phyloP scores from a whole-genome alignment of 2,113 vertebrate genomes.

The Prunella fulvescens region DNA sequence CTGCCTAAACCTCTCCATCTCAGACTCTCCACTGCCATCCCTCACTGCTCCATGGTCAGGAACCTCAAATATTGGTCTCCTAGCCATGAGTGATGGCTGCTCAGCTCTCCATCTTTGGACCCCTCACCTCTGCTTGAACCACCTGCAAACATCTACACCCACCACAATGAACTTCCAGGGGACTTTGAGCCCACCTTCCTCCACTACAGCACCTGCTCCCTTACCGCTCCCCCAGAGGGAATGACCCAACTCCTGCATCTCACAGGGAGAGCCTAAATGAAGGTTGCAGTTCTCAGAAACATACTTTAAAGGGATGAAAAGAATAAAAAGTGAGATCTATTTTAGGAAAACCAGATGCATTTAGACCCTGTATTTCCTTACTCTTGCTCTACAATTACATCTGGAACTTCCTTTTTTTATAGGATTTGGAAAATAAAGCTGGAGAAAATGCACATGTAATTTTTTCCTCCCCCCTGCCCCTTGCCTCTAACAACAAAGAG shows the following conservation, averaged over 20 bases:
- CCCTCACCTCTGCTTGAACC: background rate
- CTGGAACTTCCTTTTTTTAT: background rate
- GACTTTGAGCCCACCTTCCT: background rate
- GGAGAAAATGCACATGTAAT: background rate
- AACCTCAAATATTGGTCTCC: background rate
- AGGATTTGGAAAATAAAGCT: background rate
- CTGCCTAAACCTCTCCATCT: fast-evolving
- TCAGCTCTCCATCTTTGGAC: background rate
- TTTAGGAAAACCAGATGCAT: background rate
- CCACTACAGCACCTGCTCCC: background rate
- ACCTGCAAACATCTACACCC: background rate
- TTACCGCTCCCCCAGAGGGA: fast-evolving
- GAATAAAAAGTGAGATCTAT: background rate
- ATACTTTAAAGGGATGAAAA: background rate
- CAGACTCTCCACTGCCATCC: background rate
- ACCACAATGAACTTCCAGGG: background rate
- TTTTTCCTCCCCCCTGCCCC: background rate
- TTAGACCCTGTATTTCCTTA: background rate
- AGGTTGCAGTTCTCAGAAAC: background rate
- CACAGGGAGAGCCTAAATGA: background rate
- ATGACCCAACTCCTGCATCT: background rate
- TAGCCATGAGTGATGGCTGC: background rate
- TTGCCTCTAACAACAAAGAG: background rate
- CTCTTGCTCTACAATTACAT: background rate
- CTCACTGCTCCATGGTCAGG: fast-evolving